A percentile compares a stretch with the other conserved stretches of the same genome.
Conservation (phyloP, 2,888 invertebrate genomes). For the Ennomos quercinarius region DNA sequence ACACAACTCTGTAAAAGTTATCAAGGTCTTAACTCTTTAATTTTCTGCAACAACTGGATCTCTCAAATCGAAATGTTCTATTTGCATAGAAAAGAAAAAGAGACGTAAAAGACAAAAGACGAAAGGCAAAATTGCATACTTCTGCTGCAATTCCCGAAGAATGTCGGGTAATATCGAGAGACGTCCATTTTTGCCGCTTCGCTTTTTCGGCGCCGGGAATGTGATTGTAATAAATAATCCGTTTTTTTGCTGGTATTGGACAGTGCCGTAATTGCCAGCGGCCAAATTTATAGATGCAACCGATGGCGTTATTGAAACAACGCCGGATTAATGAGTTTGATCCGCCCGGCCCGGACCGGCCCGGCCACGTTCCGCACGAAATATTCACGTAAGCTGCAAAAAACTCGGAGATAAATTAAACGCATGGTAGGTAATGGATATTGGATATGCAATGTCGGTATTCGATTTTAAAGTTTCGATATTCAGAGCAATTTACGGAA, state of each 20-base stretch:
- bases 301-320: slow-evolving; percentile 48
- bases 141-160: slow-evolving; percentile 29
- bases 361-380: slow-evolving; percentile 8
- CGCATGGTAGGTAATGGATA: slow-evolving; percentile 14
- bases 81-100: background rate
- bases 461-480: slow-evolving; percentile 3
- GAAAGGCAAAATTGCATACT: slow-evolving; percentile 33
- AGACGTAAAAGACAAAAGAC: no score
- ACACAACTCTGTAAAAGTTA: background rate
- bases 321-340: slow-evolving; percentile 46
- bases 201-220: slow-evolving; percentile 38
- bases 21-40: background rate
- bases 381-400: slow-evolving; percentile 23
- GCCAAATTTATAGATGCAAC: slow-evolving; percentile 49
- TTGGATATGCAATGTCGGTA: slow-evolving; percentile 11
- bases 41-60: background rate
- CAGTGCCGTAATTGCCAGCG: slow-evolving; percentile 44
- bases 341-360: slow-evolving; percentile 18
- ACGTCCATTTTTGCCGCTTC: slow-evolving; percentile 35
- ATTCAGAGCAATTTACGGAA: background rate
- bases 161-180: slow-evolving; percentile 28
- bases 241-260: slow-evolving; percentile 43
- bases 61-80: background rate
- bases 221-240: slow-evolving; percentile 45
- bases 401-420: slow-evolving; percentile 22